Conservation (phyloP, 1,140 invertebrate genomes). For the Pachypsylla venusta region DNA sequence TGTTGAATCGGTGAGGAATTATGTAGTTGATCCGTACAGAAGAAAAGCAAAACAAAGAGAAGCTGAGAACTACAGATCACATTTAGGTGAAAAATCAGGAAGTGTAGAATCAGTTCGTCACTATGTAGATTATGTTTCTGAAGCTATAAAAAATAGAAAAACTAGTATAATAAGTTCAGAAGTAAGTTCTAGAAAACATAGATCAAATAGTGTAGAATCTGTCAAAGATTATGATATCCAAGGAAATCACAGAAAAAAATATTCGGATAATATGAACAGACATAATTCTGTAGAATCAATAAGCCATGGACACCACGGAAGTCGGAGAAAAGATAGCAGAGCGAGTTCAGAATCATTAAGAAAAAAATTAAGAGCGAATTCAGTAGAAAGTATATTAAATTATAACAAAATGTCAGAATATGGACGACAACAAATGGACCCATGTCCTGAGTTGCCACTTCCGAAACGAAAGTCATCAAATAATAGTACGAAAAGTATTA, state of each 20-base stretch:
- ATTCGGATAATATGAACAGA: background rate
- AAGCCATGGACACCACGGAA: background rate
- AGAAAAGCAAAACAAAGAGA: no score
- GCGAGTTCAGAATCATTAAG: background rate
- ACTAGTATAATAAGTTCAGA: background rate
- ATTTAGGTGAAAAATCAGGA: background rate
- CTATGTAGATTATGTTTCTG: background rate
- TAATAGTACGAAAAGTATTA: background rate
- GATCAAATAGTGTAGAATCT: background rate
- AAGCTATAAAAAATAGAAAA: background rate
- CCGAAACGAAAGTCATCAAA: background rate
- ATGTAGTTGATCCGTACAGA: background rate
- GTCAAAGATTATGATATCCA: background rate
- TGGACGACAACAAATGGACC: no score
- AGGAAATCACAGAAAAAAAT: background rate
- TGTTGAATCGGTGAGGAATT: background rate
- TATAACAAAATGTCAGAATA: background rate
- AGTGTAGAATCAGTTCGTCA: background rate
- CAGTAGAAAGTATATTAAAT: background rate
- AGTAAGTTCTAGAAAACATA: background rate
- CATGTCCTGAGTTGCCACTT: background rate
- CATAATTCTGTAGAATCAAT: background rate
- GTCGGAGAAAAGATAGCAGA: background rate
- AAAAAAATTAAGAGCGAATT: background rate
- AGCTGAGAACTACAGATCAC: background rate